Conservation (phyloP, 1,140 invertebrate species). For the Drosophila truncata region DNA sequence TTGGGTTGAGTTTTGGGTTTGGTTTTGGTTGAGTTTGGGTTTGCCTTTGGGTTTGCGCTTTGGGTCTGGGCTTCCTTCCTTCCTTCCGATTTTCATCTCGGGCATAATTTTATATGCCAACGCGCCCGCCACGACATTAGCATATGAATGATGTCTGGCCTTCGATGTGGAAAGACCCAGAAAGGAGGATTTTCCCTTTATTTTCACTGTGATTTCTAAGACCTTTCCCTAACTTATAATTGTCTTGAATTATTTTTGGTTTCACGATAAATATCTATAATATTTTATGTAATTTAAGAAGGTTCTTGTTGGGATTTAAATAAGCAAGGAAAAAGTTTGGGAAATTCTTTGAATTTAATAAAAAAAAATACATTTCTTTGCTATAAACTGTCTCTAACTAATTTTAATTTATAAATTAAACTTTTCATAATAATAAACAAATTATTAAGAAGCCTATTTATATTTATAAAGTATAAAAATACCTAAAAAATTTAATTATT, state of each 20-base stretch:
- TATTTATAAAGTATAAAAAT: too few relatives aligned
- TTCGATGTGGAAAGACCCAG: not conserved
- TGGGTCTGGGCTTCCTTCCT: not conserved
- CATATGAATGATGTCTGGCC: constrained; percentile 54
- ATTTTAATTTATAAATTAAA: too few relatives aligned
- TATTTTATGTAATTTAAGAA: not conserved
- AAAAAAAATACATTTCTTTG: too few relatives aligned
- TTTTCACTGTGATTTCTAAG: constrained; percentile 2
- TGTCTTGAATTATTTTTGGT: constrained; percentile 5
- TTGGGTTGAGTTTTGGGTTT: too few relatives aligned
- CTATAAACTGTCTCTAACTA: too few relatives aligned
- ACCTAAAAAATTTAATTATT: too few relatives aligned
- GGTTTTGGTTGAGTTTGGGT: too few relatives aligned
- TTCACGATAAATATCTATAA: not conserved
- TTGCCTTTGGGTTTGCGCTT: too few relatives aligned
- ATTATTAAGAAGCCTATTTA: not conserved
- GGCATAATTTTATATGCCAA: constrained; percentile 65
- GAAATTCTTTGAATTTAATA: not conserved
- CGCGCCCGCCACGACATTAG: constrained; percentile 47
- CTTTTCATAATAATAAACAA: not conserved
- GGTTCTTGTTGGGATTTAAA: accelerated
- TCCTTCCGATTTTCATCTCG: constrained; percentile 7
- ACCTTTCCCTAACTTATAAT: constrained; percentile 21
- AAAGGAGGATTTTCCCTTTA: too few relatives aligned
- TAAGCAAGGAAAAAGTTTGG: not conserved